Conservation (phyloP, 2,888 invertebrate species). For the Atrina japonica region DNA sequence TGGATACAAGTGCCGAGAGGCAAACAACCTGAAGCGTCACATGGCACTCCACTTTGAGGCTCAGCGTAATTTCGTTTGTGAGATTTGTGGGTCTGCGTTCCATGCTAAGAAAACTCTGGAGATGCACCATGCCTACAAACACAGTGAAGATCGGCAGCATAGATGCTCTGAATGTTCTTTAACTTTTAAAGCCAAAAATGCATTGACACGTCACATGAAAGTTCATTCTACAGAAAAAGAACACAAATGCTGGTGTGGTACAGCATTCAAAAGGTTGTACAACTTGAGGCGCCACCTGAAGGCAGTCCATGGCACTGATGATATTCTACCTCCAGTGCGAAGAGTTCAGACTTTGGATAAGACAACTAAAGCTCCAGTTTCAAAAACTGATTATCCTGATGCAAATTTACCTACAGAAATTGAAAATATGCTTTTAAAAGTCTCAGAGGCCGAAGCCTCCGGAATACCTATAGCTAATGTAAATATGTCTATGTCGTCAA, state of each 20-base stretch:
- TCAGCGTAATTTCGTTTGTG: constrained; percentile 78
- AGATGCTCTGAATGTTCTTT: constrained; percentile 72
- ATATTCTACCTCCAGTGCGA: constrained; percentile 61
- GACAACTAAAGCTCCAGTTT: constrained; percentile 43
- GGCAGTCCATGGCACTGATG: constrained; percentile 64
- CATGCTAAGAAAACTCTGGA: constrained; percentile 79
- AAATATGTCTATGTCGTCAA: no score
- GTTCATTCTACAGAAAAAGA: constrained; percentile 62
- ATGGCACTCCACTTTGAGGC: constrained; percentile 74
- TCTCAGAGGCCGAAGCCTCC: no score
- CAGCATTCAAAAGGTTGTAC: constrained; percentile 65
- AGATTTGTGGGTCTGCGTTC: constrained; percentile 79
- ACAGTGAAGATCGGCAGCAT: constrained; percentile 75
- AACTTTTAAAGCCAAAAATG: constrained; percentile 70
- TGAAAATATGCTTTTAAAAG: no score
- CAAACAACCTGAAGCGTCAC: constrained; percentile 78
- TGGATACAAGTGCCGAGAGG: constrained; percentile 75
- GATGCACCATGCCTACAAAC: constrained; percentile 79
- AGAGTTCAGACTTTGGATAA: constrained; percentile 62
- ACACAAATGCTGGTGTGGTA: constrained; percentile 66
- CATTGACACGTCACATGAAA: constrained; percentile 60
- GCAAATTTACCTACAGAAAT: not conserved
- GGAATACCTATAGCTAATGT: no score
- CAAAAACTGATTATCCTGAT: constrained; percentile 33
- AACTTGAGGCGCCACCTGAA: constrained; percentile 70